These are phyloP conservation scores for Alca torda DNA, from an alignment of 2,797 vertebrate genomes.

Conservation along the genomic window DNA sequence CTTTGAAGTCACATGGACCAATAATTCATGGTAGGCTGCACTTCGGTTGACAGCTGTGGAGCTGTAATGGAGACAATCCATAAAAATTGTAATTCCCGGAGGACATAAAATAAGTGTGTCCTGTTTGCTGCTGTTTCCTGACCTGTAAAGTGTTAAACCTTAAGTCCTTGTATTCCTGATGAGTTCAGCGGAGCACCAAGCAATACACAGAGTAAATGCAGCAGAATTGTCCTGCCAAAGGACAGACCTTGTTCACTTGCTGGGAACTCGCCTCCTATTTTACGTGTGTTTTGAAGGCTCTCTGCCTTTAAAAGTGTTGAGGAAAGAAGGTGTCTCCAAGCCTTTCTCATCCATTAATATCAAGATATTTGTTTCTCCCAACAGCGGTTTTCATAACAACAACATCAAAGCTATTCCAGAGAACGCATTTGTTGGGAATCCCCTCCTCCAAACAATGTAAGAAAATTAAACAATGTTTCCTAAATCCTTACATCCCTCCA, in stretches of 20 bases:
- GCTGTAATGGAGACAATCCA: not conserved
- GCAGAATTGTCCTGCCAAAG: not conserved
- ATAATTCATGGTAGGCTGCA: not conserved
- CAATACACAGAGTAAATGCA: not conserved
- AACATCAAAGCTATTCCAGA: constrained; percentile 95
- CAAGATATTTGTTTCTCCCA: constrained; percentile 40
- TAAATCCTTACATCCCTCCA: not conserved
- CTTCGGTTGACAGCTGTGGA: not conserved
- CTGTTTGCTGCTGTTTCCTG: not conserved
- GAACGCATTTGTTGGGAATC: constrained; percentile 92
- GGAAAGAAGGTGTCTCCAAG: not conserved
- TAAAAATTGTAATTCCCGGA: not conserved
- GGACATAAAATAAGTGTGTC: not conserved
- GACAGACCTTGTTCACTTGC: not conserved
- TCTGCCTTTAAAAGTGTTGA: not conserved
- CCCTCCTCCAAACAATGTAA: constrained; percentile 94
- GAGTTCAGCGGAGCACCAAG: not conserved
- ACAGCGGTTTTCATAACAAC: constrained; percentile 96
- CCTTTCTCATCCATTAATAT: not conserved
- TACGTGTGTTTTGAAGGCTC: not conserved
- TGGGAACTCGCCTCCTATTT: not conserved
- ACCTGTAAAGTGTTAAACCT: not conserved
- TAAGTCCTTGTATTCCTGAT: not conserved
- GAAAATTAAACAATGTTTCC: constrained; percentile 27
- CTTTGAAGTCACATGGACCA: not conserved